A percentile compares a stretch with the other conserved stretches of the same genome.
These are phyloP conservation scores for Rostratula benghalensis DNA, from an alignment of 2,113 vertebrate species.

Conservation along the genomic window DNA sequence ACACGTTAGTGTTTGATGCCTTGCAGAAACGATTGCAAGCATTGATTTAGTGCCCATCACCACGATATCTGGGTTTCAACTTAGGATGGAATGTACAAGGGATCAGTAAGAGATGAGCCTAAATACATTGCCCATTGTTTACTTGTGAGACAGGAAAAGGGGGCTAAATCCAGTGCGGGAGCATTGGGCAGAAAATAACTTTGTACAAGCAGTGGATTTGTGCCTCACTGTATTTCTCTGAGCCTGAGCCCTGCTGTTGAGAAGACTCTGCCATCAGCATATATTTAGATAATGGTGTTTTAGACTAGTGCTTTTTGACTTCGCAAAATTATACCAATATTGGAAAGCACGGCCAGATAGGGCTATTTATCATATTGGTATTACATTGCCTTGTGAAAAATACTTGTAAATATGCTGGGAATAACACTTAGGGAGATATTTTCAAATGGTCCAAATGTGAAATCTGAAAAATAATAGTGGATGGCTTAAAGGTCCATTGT, in stretches of 20 bases:
- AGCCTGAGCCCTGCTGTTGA: neutral
- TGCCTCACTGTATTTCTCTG: neutral
- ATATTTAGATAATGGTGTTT: conserved; percentile 16
- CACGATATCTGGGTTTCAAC: neutral
- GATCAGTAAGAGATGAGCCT: neutral
- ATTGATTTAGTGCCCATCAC: neutral
- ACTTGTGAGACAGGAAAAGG: neutral
- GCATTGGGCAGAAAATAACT: neutral
- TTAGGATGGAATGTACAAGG: neutral
- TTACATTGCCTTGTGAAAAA: neutral
- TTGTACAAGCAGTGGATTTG: neutral
- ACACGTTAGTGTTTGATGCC: neutral
- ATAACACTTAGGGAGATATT: conserved; percentile 35
- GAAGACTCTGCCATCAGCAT: neutral
- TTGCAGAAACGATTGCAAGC: neutral
- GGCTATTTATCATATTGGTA: neutral
- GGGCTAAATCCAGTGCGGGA: neutral
- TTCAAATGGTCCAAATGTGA: neutral
- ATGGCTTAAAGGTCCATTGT: neutral
- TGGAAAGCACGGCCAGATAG: neutral
- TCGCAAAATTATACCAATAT: neutral
- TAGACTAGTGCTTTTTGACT: neutral
- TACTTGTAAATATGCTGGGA: conserved; percentile 11
- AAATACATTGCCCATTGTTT: neutral
- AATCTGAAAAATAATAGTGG: conserved; percentile 6